These are phyloP conservation scores for Egretta garzetta DNA, from an alignment of 2,113 vertebrate genomes.

Conservation along the genomic window DNA sequence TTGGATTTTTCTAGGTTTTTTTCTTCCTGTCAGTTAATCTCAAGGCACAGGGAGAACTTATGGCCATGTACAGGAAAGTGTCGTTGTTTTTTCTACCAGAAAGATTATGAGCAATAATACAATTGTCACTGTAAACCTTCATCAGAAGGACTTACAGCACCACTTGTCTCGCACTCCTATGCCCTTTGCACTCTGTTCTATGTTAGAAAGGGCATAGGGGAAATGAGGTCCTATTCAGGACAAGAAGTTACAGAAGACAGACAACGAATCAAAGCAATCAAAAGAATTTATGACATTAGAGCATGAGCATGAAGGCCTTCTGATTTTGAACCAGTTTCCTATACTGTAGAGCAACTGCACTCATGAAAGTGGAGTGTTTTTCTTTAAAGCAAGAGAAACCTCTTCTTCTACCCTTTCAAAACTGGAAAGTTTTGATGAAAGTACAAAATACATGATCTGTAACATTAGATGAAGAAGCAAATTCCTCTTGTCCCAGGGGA, in stretches of 20 bases:
- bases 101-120: background rate
- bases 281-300: background rate
- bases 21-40: background rate
- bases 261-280: background rate
- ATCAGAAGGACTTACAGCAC: background rate
- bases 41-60: background rate
- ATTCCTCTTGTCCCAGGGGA: background rate
- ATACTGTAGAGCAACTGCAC: background rate
- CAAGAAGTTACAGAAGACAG: background rate
- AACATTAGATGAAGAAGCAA: background rate
- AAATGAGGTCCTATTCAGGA: background rate
- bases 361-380: background rate
- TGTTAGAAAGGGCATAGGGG: background rate
- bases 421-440: background rate
- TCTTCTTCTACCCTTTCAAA: background rate
- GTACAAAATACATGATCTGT: background rate
- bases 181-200: background rate
- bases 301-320: background rate
- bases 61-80: background rate
- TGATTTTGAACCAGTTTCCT: background rate
- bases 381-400: background rate
- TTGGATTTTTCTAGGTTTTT: background rate
- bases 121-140: background rate
- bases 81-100: fast-evolving
- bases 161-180: background rate